phyloP scores from a whole-genome alignment of 2,888 invertebrate genomes.

The Limenitis camilla region DNA sequence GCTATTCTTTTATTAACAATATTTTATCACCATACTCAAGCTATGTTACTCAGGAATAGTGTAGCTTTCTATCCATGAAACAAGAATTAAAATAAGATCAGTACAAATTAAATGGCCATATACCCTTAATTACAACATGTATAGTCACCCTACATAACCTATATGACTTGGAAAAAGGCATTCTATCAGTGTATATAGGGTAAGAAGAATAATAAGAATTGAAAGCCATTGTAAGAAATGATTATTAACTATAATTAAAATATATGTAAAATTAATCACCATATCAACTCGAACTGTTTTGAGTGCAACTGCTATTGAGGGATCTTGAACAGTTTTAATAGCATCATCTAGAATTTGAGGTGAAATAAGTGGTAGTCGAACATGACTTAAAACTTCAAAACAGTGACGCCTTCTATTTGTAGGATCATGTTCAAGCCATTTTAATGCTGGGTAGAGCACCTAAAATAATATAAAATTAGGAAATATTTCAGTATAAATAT shows the following conservation, averaged over 20 bases:
- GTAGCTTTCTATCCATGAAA: too few species aligned
- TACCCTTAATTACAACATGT: too few species aligned
- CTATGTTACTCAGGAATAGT: too few species aligned
- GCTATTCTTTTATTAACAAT: too few species aligned
- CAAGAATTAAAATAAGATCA: too few species aligned
- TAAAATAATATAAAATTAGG: constrained; percentile 36
- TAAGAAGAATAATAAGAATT: too few species aligned
- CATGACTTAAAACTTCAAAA: constrained; percentile 87
- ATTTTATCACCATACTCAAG: too few species aligned
- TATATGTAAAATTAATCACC: constrained; percentile 38
- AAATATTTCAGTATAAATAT: too few species aligned
- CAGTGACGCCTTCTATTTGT: constrained; percentile 85
- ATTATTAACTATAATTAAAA: not conserved
- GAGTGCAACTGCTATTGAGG: constrained; percentile 86
- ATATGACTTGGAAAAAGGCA: too few species aligned
- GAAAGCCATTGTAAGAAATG: not conserved
- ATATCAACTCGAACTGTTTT: constrained; percentile 86
- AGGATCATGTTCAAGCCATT: constrained; percentile 90
- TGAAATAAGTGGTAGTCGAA: constrained; percentile 88
- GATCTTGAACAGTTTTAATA: constrained; percentile 84
- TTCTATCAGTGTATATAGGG: too few species aligned
- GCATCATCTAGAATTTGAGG: constrained; percentile 85
- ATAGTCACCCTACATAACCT: too few species aligned
- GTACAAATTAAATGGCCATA: too few species aligned
- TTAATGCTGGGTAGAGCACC: constrained; percentile 88